Evolutionary conservation across 1,140 invertebrate genomes (phyloP).

Genomic region (Achatina immaculata): DNA sequence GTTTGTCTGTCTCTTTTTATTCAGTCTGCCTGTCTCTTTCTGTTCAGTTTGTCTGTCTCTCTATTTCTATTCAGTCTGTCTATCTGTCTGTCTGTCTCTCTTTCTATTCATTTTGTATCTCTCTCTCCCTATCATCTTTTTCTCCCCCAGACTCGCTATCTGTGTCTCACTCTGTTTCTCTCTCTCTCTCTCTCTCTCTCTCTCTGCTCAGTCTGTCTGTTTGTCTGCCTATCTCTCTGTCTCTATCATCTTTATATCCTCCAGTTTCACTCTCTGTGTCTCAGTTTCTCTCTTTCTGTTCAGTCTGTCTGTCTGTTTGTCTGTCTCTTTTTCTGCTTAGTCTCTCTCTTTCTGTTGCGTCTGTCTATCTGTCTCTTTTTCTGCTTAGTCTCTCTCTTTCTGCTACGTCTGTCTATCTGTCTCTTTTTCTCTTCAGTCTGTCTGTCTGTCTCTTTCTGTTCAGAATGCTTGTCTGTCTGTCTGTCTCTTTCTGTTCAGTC

Average conservation of each 20-base stretch:
- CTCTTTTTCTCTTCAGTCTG: background rate
- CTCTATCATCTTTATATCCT: background rate
- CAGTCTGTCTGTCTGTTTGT: background rate
- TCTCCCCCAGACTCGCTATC: no score
- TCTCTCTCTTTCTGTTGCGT: background rate
- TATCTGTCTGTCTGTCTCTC: no score
- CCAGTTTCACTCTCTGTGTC: background rate
- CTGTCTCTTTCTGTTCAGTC: no score
- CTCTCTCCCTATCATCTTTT: no score
- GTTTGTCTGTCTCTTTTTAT: no score
- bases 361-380: constrained; percentile 2
- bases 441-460: no score
- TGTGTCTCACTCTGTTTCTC: no score
- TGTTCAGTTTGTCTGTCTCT: no score
- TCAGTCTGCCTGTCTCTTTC: no score
- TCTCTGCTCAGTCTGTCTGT: background rate
- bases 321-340: constrained; percentile 15
- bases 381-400: background rate
- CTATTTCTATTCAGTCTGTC: no score
- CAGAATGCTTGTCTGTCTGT: constrained; percentile 16
- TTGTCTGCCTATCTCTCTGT: background rate
- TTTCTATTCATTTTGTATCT: no score
- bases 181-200: constrained; percentile 6
- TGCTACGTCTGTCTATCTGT: constrained; percentile 12
- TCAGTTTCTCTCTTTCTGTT: background rate